These are phyloP conservation scores for Calliopum simillimum DNA, from an alignment of 2,888 invertebrate genomes.

Conservation along the genomic window DNA sequence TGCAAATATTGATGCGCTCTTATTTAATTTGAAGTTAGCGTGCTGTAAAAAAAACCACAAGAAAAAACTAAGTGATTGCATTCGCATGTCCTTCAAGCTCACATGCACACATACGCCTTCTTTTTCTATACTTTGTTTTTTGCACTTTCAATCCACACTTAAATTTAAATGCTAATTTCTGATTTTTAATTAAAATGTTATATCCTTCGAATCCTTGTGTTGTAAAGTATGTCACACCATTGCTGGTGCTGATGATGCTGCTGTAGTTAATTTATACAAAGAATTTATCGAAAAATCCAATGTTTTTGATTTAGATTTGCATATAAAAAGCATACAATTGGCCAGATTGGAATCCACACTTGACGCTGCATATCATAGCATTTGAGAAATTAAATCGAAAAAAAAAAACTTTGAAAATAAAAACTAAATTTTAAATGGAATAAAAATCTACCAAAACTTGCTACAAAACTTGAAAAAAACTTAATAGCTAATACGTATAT, in stretches of 20 bases:
- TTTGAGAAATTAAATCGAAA: background rate
- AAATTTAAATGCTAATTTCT: constrained; percentile 23
- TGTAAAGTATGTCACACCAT: too few relatives aligned
- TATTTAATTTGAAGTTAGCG: too few relatives aligned
- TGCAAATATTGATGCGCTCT: too few relatives aligned
- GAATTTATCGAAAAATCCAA: constrained; percentile 6
- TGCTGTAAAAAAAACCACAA: too few relatives aligned
- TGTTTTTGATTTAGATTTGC: constrained; percentile 10
- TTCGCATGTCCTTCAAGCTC: too few relatives aligned
- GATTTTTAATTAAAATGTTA: constrained; percentile 23
- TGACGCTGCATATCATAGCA: background rate
- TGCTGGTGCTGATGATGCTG: background rate
- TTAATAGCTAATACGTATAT: too few relatives aligned
- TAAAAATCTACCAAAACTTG: too few relatives aligned
- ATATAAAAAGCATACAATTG: constrained; percentile 6
- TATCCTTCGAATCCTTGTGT: background rate
- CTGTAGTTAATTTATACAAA: constrained; percentile 20
- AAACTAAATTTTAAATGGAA: too few relatives aligned
- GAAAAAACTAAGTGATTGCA: too few relatives aligned
- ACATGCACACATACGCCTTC: background rate
- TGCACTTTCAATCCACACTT: too few relatives aligned
- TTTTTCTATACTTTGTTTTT: background rate
- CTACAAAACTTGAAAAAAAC: too few relatives aligned
- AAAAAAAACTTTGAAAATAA: too few relatives aligned
- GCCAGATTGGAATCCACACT: background rate